phyloP scores from a whole-genome alignment of 2,797 vertebrate genomes.

The Squalus acanthias region DNA sequence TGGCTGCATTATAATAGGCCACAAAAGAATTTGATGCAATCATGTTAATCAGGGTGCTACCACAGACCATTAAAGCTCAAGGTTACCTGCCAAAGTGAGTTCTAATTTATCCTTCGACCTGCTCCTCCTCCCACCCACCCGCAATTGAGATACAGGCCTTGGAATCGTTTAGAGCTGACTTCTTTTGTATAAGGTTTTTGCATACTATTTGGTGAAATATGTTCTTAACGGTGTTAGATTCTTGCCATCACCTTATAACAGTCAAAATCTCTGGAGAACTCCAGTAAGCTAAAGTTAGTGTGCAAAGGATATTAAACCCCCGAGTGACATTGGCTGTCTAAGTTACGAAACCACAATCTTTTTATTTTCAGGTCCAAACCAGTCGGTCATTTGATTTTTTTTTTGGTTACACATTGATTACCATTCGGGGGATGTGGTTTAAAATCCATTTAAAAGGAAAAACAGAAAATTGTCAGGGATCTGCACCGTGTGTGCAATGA shows the following conservation, averaged over 20 bases:
- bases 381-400: background rate
- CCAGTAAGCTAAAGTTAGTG: background rate
- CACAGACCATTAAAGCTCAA: background rate
- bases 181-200: background rate
- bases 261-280: background rate
- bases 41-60: background rate
- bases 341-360: background rate
- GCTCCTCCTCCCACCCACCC: background rate
- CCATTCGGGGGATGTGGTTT: background rate
- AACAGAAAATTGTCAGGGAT: background rate
- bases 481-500: background rate
- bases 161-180: background rate
- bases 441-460: background rate
- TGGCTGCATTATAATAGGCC: background rate
- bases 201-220: background rate
- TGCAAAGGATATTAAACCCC: background rate
- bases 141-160: background rate
- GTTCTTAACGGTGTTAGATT: background rate
- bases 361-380: conserved; percentile 1
- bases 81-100: background rate
- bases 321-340: background rate
- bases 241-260: background rate
- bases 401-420: background rate
- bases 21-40: background rate
- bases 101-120: background rate